These are phyloP conservation scores for Ctenochaetus hawaiiensis DNA, from an alignment of 2,797 vertebrate genomes.

Conservation along the genomic window DNA sequence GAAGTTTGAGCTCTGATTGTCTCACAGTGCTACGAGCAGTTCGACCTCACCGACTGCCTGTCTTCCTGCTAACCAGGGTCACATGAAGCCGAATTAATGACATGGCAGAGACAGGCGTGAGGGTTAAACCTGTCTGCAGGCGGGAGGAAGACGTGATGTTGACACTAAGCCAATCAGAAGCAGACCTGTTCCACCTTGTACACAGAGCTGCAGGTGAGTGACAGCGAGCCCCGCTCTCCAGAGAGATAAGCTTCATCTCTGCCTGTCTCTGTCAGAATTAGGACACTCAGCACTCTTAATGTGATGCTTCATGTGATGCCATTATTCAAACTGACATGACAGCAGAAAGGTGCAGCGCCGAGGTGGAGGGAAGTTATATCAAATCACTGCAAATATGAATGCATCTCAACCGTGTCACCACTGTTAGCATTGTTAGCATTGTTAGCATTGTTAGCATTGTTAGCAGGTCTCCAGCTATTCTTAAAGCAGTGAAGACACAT, in stretches of 20 bases:
- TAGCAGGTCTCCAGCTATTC: no score
- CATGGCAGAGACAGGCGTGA: neutral
- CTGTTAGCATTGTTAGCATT: no score
- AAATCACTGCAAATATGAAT: neutral
- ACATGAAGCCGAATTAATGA: conserved; percentile 5
- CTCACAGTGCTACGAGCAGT: neutral
- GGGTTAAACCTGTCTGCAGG: conserved; percentile 29
- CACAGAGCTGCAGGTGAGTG: neutral
- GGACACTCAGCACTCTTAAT: conserved; percentile 1
- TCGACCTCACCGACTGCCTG: neutral
- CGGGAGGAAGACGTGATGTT: neutral
- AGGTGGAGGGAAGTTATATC: neutral
- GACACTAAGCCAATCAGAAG: conserved; percentile 11
- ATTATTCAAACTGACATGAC: neutral
- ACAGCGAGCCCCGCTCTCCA: neutral
- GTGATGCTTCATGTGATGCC: neutral
- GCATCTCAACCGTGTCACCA: no score
- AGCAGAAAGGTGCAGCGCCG: neutral
- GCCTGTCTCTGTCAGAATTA: conserved; percentile 14
- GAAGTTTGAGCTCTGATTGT: no score
- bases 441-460: no score
- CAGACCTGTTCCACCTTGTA: neutral
- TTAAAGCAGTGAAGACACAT: no score
- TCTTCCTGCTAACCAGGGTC: neutral
- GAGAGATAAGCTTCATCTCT: conserved; percentile 23